Evolutionary conservation across 2,797 vertebrate species (phyloP), one percentile per base, ranked within the genome.

Genomic region (Molossus alvarezi): DNA sequence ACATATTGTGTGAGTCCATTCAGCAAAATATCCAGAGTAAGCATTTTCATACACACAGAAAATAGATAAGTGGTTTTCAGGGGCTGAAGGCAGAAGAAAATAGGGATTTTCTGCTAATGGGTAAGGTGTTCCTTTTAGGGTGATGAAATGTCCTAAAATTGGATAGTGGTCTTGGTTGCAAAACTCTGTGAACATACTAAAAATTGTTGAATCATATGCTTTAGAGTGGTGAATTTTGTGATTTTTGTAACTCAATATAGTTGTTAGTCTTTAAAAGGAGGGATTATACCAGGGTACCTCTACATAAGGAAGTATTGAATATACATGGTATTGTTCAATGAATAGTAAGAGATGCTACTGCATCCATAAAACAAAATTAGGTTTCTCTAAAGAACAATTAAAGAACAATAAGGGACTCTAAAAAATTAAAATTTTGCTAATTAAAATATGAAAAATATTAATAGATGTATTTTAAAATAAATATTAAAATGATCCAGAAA

Each of bases 221-320:
- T 81, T 81, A 81, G 23, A 41, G 77, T 60, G 77, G 77, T 81
- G 57, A 60, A 81, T 62, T 81, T 41, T 81, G 77, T 62, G 23
- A 60, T 45, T 81, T 81, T 27, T 11, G 60, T 20, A 86, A 69
- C 13, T 29, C 64, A 86, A 48, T 48, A 53, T 45, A 93, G 33
- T 9, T 45, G 48, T 60, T 81, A 77, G 37, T 53, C 41, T 55
- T 45, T 45, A 45, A 15, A 41, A 48, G 17, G 9, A 0, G 0
- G 15, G 29, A 1, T n/a, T 82, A 57, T 6, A 20, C 33, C 10
- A 20, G 33, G 72, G 71, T 37, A 89, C 13, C 0, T 41, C 37
- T 69, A 69, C 29, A 90, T 33, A 76, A 94, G 17, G 17, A 90
- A 90, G 55, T 55, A 60, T n/a, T 77, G 60, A 82, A 9, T 62